Conservation (phyloP, 2,888 invertebrate species). For the Eupithecia tripunctaria region DNA sequence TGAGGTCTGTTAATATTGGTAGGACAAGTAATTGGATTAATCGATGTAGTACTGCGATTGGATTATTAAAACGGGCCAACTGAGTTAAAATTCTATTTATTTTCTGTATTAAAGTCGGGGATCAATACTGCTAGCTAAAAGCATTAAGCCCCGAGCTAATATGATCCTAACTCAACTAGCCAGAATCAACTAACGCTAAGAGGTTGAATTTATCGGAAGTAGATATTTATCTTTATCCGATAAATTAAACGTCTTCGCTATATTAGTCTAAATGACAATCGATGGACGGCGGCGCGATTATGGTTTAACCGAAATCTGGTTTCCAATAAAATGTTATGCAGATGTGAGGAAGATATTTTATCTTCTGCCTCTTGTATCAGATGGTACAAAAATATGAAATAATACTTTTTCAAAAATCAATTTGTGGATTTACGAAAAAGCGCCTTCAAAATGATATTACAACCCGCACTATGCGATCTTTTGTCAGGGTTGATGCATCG, state of each 20-base stretch:
- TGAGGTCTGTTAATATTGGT: neutral
- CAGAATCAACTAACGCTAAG: neutral
- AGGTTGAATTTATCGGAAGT: neutral
- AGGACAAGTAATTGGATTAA: neutral
- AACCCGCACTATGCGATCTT: neutral
- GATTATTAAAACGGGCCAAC: neutral
- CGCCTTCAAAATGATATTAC: neutral
- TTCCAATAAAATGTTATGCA: neutral
- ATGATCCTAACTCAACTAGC: neutral
- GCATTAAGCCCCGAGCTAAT: neutral
- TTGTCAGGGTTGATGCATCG: neutral
- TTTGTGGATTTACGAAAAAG: neutral
- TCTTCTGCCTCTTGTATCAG: neutral
- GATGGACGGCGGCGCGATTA: neutral
- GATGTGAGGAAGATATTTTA: neutral
- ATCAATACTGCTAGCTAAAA: neutral
- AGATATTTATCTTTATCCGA: neutral
- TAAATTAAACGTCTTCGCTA: too few relatives aligned
- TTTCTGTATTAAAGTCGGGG: neutral
- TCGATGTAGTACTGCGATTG: neutral
- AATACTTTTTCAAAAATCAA: neutral
- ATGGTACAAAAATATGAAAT: neutral
- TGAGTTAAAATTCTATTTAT: neutral
- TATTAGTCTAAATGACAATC: neutral
- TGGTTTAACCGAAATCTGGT: neutral